These are phyloP conservation scores for Alcedo atthis DNA, from an alignment of 2,797 vertebrate genomes.

Conservation along the genomic window DNA sequence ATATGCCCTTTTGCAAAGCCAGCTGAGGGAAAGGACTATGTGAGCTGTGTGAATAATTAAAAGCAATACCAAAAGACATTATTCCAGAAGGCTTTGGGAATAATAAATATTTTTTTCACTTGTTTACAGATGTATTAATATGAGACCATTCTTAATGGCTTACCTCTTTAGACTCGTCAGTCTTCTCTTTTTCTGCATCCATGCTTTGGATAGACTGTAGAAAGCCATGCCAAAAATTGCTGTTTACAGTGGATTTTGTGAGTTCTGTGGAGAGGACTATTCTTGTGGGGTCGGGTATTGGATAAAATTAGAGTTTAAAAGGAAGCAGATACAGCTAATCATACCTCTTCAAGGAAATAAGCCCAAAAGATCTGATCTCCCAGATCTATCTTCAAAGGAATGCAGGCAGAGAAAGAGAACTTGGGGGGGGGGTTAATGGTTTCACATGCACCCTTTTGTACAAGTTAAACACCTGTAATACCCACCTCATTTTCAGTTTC, in stretches of 20 bases:
- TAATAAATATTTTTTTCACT: slow-evolving; percentile 12
- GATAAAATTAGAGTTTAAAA: not conserved
- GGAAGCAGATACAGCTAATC: not conserved
- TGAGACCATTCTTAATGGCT: not conserved
- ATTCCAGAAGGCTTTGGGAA: not conserved
- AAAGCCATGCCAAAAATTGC: not conserved
- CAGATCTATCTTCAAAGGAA: not conserved
- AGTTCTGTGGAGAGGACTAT: not conserved
- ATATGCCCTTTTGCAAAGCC: not conserved
- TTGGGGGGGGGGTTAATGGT: not conserved
- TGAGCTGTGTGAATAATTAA: slow-evolving; percentile 16
- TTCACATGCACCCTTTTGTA: not conserved
- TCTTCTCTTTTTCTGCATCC: not conserved
- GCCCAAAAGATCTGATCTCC: not conserved
- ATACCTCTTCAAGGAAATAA: not conserved
- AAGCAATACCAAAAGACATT: slow-evolving; percentile 19
- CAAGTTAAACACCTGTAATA: not conserved
- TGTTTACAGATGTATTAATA: not conserved
- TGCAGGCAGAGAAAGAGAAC: not conserved
- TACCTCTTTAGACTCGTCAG: not conserved
- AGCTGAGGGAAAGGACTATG: not conserved
- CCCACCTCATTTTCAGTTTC: not conserved
- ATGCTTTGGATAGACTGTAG: not conserved
- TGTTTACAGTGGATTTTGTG: not conserved
- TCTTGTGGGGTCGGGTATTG: not conserved